Base-by-base conservation (phyloP, 2,888 invertebrate genomes). In the Andrena flavipes region DNA sequence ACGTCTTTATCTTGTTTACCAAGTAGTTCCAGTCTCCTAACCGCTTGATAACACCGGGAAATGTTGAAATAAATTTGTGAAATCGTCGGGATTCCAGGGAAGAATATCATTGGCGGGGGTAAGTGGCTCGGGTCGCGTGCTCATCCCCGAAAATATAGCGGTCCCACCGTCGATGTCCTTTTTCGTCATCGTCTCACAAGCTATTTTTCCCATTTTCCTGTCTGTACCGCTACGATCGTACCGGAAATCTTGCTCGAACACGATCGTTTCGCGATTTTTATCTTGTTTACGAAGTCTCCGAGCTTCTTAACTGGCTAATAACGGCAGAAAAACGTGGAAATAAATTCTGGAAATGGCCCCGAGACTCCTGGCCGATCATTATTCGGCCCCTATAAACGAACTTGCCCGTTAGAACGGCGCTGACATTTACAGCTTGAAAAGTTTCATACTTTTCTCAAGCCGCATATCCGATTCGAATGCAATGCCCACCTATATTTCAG, bases 201-300 rank as follows among this genome's bases (percentile, higher is more conserved):
- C 54, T 23, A 35, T 63, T 63, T 51, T 60, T 54, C 42, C 63
- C 67, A 69, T 60, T 71, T 6, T 59, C 51, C 20, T 59, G 72
- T 30, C 79, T 80, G 67, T 68, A 67, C 73, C 54, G 56, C 69
- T 10, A 8, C 56, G 42, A 60, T 68, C n/a, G 48, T 33, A 2
- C 59, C 23, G 54, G 51, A 72, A 68, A 80, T 71, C 71, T 63
- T 75, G n/a, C 65, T 16, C 23, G 60, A 7, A n/a, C 26, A 35
- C 60, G 64, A 70, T 78, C 65, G 54, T 68, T 8, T 7, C 48
- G 20, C 42, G 77, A 78, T 81, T 84, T 51, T 77, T 77, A 81
- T 81, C 83, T 81, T 81, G 77, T 81, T 84, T 77, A 77, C 81
- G 77, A 77, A 65, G 67, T 54, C 35, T 68, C 68, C 74, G 64